Percentiles rank a stretch among this genome's conserved stretches.
Evolutionary conservation across 1,140 invertebrate genomes (phyloP).

Genomic region (Drosophila nasuta): DNA sequence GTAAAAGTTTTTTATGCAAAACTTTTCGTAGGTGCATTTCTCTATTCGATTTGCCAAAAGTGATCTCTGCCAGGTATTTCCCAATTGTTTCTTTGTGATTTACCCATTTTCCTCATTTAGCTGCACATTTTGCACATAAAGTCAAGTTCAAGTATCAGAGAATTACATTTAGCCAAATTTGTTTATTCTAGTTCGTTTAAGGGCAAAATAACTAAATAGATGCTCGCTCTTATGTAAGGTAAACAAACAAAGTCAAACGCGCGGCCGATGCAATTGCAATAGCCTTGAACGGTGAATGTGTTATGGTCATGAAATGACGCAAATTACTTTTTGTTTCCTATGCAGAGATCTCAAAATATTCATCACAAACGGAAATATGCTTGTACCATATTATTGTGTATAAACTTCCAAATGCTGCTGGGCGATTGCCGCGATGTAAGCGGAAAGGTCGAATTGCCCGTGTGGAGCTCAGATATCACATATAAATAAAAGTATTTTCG

Average conservation of each 20-base stretch:
- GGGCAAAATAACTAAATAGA: constrained; percentile 34
- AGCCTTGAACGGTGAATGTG: constrained; percentile 34
- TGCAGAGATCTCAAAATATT: background rate
- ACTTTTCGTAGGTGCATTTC: constrained; percentile 38
- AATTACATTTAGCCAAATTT: constrained; percentile 29
- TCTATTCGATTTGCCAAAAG: constrained; percentile 56
- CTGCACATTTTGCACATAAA: constrained; percentile 38
- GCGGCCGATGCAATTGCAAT: constrained; percentile 50
- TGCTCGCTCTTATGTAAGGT: constrained; percentile 49
- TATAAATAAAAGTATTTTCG: constrained; percentile 22
- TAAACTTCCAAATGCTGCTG: background rate
- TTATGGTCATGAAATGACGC: constrained; percentile 7
- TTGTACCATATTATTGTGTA: background rate
- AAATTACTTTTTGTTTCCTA: constrained; percentile 13
- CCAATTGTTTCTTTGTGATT: constrained; percentile 47
- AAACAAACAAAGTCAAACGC: constrained; percentile 71
- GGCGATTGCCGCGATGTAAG: background rate
- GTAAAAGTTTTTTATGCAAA: constrained; percentile 67
- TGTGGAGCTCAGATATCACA: constrained; percentile 6
- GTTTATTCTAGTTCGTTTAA: constrained; percentile 51
- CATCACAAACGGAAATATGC: constrained; percentile 2
- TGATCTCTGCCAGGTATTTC: constrained; percentile 76
- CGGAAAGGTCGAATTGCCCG: constrained; percentile 11
- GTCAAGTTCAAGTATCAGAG: constrained; percentile 73
- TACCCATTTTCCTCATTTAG: constrained; percentile 23